Evolutionary conservation across 2,888 invertebrate species (phyloP).

Genomic region (Hoplodrina blanda): DNA sequence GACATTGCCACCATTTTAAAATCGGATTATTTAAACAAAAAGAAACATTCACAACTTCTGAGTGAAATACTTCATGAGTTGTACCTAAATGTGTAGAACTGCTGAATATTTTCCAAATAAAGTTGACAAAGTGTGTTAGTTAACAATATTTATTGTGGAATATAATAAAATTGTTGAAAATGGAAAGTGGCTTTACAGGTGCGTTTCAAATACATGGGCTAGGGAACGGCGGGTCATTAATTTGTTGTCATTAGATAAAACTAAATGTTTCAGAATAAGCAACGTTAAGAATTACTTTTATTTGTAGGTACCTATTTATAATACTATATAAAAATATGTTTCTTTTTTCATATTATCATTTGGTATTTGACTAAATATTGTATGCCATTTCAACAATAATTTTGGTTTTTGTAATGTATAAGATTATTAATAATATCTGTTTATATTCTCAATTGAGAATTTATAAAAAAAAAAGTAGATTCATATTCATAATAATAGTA

Average conservation of each 20-base stretch:
- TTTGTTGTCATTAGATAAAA: conserved; percentile 4
- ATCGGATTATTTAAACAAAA: background rate
- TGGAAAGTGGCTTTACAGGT: conserved; percentile 70
- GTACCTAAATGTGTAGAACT: conserved; percentile 12
- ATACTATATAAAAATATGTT: background rate
- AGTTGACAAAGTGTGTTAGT: conserved; percentile 6
- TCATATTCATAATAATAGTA: conserved; percentile 7
- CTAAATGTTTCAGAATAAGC: conserved; percentile 15
- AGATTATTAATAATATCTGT: background rate
- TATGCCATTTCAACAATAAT: conserved; percentile 5
- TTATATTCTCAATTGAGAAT: conserved; percentile 6
- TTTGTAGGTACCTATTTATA: conserved; percentile 19
- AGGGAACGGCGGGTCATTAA: background rate
- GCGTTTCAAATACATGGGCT: conserved; percentile 5
- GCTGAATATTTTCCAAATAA: background rate
- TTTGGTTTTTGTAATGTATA: background rate
- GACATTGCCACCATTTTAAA: background rate
- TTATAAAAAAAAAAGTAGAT: conserved; percentile 3
- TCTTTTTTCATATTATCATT: conserved; percentile 2
- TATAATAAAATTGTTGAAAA: conserved; percentile 65
- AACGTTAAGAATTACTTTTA: conserved; percentile 30
- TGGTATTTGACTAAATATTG: background rate
- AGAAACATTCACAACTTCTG: background rate
- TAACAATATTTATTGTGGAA: conserved; percentile 2
- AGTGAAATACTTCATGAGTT: too few species aligned